These are phyloP conservation scores for Anolis carolinensis DNA, from an alignment of 2,113 vertebrate genomes.

Conservation along the genomic window DNA sequence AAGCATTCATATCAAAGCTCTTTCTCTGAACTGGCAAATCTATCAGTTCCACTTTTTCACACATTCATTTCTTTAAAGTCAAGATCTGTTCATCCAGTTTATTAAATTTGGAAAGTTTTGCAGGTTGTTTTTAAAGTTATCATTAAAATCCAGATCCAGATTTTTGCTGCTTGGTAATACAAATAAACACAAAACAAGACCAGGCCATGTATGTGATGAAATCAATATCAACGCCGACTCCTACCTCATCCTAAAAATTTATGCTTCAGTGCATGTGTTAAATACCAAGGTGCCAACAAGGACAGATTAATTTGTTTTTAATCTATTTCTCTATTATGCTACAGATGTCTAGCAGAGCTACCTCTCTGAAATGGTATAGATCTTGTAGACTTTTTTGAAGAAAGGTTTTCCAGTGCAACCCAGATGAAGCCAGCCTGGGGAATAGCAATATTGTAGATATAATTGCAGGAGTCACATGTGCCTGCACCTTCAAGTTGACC, in stretches of 20 bases:
- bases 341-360: background rate
- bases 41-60: no score
- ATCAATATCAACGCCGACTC: background rate
- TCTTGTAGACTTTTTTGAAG: background rate
- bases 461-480: constrained; percentile 12
- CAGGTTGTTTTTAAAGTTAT: background rate
- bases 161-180: background rate
- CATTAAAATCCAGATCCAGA: background rate
- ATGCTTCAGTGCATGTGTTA: background rate
- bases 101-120: background rate
- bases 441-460: background rate
- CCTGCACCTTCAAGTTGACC: constrained; percentile 4
- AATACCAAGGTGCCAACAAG: background rate
- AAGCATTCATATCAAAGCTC: no score
- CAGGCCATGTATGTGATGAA: background rate
- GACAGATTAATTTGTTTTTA: no score
- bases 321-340: background rate
- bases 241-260: background rate
- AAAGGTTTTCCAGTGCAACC: background rate
- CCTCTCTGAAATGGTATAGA: background rate
- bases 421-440: constrained; percentile 10
- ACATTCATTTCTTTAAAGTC: no score
- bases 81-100: background rate
- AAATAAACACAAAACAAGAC: background rate
- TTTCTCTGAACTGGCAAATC: no score